A percentile compares a stretch with the other conserved stretches of the same genome.
phyloP scores from a whole-genome alignment of 2,113 vertebrate species.

The Platysternon megacephalum region DNA sequence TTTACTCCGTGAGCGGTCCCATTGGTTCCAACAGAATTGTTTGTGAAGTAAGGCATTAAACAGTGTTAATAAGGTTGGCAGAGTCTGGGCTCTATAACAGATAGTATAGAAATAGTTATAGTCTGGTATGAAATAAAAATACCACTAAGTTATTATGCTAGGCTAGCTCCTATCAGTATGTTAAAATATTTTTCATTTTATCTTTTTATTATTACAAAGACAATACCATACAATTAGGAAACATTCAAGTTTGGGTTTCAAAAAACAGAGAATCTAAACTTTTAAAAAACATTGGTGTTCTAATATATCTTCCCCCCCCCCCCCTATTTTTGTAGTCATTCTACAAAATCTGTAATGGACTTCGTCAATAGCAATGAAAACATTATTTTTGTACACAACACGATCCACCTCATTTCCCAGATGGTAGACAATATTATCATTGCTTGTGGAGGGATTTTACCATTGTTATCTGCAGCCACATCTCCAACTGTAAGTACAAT shows the following conservation, averaged over 20 bases:
- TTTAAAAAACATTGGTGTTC: not conserved
- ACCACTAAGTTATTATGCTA: not conserved
- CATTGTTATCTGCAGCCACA: constrained; percentile 97
- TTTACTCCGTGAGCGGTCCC: not conserved
- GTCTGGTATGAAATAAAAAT: not conserved
- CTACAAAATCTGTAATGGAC: constrained; percentile 99
- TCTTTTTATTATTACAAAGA: not conserved
- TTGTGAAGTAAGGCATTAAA: not conserved
- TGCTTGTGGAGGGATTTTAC: constrained; percentile 97
- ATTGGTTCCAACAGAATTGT: not conserved
- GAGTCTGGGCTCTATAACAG: not conserved
- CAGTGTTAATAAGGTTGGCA: not conserved
- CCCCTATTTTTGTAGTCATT: constrained; percentile 86
- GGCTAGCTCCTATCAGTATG: not conserved
- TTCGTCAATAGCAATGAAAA: constrained; percentile 99
- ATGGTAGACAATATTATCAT: constrained; percentile 99
- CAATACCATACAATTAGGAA: not conserved
- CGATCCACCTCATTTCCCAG: constrained; percentile 99
- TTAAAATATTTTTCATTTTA: not conserved
- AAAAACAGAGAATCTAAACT: not conserved
- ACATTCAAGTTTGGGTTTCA: not conserved
- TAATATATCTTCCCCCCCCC: constrained; percentile 49
- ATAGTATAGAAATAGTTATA: not conserved
- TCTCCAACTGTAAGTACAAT: constrained; percentile 93
- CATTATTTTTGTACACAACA: constrained; percentile 99